Percentiles rank a stretch among this genome's conserved stretches.
Conservation (phyloP, 2,797 vertebrate species). For the Acrossocheilus fasciatus region DNA sequence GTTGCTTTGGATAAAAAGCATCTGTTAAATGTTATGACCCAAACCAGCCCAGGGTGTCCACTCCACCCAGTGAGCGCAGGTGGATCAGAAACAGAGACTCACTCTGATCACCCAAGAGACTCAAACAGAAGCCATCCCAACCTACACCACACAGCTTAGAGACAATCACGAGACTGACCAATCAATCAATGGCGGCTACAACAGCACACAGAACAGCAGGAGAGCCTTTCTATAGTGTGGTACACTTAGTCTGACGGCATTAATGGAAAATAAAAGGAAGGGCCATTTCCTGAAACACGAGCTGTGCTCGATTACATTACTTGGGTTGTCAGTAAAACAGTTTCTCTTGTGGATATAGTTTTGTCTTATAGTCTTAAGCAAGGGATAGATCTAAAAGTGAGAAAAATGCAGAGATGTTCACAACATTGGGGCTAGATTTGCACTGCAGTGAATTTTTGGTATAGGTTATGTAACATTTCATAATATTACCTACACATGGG, state of each 20-base stretch:
- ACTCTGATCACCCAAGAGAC: constrained; percentile 43
- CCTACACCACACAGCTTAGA: constrained; percentile 8
- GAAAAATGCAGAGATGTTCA: background rate
- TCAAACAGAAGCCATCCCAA: constrained; percentile 19
- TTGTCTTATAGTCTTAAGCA: background rate
- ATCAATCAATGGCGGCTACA: constrained; percentile 32
- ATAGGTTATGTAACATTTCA: background rate
- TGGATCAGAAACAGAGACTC: constrained; percentile 20
- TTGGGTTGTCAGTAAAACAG: background rate
- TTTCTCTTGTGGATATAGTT: background rate
- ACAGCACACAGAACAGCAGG: constrained; percentile 27
- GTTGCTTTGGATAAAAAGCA: constrained; percentile 5
- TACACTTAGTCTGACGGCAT: constrained; percentile 7
- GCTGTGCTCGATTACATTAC: background rate
- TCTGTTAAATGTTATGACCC: constrained; percentile 36
- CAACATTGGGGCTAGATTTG: background rate
- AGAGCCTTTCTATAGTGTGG: constrained; percentile 7
- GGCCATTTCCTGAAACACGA: constrained; percentile 42
- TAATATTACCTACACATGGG: background rate
- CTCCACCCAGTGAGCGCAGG: constrained; percentile 32
- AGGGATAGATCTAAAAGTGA: background rate
- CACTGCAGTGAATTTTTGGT: background rate
- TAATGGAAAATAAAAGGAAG: constrained; percentile 44
- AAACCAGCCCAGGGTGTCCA: constrained; percentile 11
- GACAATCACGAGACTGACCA: constrained; percentile 28